Conservation (phyloP, 2,888 invertebrate genomes). For the Ochlodes sylvanus region DNA sequence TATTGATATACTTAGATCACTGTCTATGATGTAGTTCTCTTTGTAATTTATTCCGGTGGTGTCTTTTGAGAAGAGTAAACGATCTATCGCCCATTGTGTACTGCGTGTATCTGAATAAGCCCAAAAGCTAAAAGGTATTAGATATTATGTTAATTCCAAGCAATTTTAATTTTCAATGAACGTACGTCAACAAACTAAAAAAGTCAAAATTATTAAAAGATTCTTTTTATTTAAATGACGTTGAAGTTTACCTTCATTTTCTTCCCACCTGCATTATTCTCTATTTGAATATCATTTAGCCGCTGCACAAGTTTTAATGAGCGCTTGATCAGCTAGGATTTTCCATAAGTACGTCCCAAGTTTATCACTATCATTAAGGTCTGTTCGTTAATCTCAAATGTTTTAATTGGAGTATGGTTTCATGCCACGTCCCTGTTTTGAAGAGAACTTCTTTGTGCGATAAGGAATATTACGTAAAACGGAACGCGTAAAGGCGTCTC, state of each 20-base stretch:
- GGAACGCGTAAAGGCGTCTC: no score
- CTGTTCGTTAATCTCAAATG: neutral
- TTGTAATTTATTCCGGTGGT: neutral
- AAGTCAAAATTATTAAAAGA: no score
- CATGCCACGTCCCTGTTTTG: neutral
- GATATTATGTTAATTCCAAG: no score
- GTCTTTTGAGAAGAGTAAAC: no score
- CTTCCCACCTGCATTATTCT: slow-evolving; percentile 26
- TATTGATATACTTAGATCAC: neutral
- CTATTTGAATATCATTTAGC: slow-evolving; percentile 32
- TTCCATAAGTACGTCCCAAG: neutral
- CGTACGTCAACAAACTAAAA: no score
- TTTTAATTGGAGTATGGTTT: slow-evolving; percentile 11
- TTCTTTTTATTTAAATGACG: neutral
- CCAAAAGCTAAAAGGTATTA: no score
- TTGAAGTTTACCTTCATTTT: slow-evolving; percentile 24
- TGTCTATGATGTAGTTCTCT: neutral
- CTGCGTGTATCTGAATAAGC: no score
- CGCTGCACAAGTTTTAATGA: slow-evolving; percentile 32
- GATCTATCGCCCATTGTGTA: no score
- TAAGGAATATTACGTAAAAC: neutral
- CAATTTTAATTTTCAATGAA: no score
- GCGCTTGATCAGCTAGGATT: slow-evolving; percentile 27
- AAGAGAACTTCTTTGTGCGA: neutral
- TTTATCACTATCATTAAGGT: neutral